Evolutionary conservation across 2,797 vertebrate genomes (phyloP).

Genomic region (Rhynchonycteris naso): DNA sequence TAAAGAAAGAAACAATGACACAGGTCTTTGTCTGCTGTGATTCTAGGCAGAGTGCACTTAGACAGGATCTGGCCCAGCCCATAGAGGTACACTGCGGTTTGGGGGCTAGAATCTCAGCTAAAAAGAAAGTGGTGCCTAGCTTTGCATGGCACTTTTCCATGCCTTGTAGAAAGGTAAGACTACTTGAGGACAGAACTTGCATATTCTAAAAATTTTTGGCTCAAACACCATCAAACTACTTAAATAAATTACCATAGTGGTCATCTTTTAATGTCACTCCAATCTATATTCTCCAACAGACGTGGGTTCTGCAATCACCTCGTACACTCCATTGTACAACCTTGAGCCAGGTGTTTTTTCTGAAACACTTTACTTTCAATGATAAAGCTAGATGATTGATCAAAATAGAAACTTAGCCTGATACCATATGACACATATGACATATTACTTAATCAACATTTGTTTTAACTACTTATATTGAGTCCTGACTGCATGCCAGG

Average conservation of each 20-base stretch:
- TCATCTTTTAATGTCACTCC: not conserved
- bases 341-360: not conserved
- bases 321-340: not conserved
- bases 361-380: constrained; percentile 6
- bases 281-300: not conserved
- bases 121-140: not conserved
- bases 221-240: not conserved
- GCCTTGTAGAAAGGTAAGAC: not conserved
- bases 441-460: not conserved
- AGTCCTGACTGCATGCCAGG: not conserved
- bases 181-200: not conserved
- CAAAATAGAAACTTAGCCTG: not conserved
- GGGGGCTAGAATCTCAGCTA: not conserved
- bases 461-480: not conserved
- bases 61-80: not conserved
- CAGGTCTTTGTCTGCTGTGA: not conserved
- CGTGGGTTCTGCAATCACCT: not conserved
- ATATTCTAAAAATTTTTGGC: constrained; percentile 6
- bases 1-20: not conserved
- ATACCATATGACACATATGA: not conserved
- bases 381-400: not conserved
- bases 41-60: not conserved
- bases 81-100: not conserved
- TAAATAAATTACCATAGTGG: not conserved
- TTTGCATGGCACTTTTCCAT: not conserved